phyloP scores from a whole-genome alignment of 2,888 invertebrate species.

The Smittia sp. region DNA sequence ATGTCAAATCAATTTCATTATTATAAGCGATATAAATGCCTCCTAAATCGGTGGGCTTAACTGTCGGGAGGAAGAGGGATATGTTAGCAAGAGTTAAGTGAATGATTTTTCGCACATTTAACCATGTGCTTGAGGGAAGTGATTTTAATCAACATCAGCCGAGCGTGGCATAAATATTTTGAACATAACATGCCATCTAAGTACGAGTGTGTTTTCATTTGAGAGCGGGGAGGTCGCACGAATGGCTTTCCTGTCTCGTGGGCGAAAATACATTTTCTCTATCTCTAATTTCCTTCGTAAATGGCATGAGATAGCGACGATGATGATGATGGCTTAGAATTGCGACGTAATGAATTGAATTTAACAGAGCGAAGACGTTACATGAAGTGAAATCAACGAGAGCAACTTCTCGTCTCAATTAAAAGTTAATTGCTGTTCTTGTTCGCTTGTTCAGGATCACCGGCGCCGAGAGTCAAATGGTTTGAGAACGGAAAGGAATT shows the following conservation, averaged over 20 bases:
- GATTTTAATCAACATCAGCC: constrained; percentile 22
- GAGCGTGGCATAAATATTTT: constrained; percentile 17
- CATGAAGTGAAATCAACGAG: too few species aligned
- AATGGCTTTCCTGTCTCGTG: too few species aligned
- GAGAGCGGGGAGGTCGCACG: neutral
- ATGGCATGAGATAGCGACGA: neutral
- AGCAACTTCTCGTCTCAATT: too few species aligned
- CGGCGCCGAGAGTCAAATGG: constrained; percentile 72
- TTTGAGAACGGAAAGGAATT: constrained; percentile 63
- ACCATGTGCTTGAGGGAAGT: constrained; percentile 21
- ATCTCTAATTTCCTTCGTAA: too few species aligned
- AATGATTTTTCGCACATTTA: constrained; percentile 31
- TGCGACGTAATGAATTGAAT: too few species aligned
- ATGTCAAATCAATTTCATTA: constrained; percentile 39
- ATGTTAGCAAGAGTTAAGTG: neutral
- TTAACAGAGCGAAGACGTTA: too few species aligned
- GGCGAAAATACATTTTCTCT: too few species aligned
- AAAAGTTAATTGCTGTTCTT: constrained; percentile 10
- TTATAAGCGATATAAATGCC: constrained; percentile 17
- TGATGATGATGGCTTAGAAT: neutral
- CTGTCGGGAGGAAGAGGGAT: neutral
- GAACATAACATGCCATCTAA: neutral
- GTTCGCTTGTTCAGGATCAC: constrained; percentile 59
- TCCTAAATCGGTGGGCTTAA: constrained; percentile 22
- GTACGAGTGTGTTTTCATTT: neutral